These are phyloP conservation scores for Brachionus asplanchnoidis DNA, from an alignment of 1,140 invertebrate genomes.

Conservation along the genomic window DNA sequence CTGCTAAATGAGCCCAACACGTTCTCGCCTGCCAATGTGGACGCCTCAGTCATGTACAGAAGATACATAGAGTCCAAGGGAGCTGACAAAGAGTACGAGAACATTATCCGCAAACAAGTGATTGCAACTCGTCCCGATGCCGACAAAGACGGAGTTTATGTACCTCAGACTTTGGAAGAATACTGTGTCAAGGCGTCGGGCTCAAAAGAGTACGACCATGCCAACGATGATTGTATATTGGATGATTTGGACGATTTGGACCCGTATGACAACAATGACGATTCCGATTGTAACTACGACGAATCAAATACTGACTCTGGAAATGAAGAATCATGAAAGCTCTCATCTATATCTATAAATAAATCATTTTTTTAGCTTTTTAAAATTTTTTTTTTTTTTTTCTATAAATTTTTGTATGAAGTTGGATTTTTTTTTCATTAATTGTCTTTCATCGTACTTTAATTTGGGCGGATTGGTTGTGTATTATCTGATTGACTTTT, in stretches of 20 bases:
- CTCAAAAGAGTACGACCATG: slow-evolving; percentile 68
- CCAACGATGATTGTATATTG: slow-evolving; percentile 45
- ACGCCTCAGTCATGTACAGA: slow-evolving; percentile 98
- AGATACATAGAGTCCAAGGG: slow-evolving; percentile 97
- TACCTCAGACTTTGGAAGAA: slow-evolving; percentile 93
- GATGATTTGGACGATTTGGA: slow-evolving; percentile 45
- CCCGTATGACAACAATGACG: slow-evolving; percentile 49
- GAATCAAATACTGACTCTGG: slow-evolving; percentile 61
- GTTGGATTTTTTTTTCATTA: slow-evolving; percentile 11
- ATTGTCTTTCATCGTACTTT: background rate
- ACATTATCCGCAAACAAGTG: slow-evolving; percentile 98
- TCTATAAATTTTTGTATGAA: slow-evolving; percentile 25
- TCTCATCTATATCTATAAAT: background rate
- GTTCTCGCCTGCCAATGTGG: slow-evolving; percentile 97
- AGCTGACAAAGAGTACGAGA: slow-evolving; percentile 97
- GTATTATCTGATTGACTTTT: background rate
- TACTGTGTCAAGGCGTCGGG: slow-evolving; percentile 73
- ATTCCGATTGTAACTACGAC: slow-evolving; percentile 71
- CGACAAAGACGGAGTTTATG: slow-evolving; percentile 88
- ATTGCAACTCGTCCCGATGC: slow-evolving; percentile 86
- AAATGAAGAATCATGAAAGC: slow-evolving; percentile 50
- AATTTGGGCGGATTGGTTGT: background rate
- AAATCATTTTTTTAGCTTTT: background rate
- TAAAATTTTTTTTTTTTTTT: slow-evolving; percentile 12
- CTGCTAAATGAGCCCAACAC: slow-evolving; percentile 98